phyloP scores from a whole-genome alignment of 2,888 invertebrate species.

The Lasioglossum leucozonium region DNA sequence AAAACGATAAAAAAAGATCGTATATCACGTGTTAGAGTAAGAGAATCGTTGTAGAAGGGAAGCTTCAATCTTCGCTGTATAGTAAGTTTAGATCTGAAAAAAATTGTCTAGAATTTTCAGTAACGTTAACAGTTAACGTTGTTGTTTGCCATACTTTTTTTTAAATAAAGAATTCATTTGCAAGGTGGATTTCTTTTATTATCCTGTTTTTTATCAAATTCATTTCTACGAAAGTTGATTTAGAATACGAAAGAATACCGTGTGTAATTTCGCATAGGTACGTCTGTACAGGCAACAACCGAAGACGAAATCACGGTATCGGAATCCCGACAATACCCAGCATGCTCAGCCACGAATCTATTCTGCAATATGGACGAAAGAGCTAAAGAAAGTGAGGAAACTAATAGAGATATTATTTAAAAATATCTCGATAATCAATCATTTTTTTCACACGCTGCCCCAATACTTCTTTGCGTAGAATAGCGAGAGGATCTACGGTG shows the following conservation, averaged over 20 bases:
- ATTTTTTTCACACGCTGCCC: no score
- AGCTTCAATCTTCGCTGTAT: background rate
- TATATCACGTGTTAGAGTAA: background rate
- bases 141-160: background rate
- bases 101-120: background rate
- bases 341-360: background rate
- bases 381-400: constrained; percentile 21
- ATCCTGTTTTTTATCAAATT: background rate
- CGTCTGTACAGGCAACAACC: background rate
- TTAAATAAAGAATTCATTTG: background rate
- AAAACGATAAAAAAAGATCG: background rate
- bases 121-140: no score
- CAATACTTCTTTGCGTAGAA: no score
- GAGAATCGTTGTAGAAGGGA: background rate
- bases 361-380: background rate
- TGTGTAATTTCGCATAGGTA: background rate
- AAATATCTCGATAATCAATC: no score
- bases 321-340: background rate
- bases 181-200: background rate
- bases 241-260: no score
- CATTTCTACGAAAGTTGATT: background rate
- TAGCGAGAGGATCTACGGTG: no score
- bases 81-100: background rate
- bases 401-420: no score
- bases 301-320: background rate